Percentiles rank a stretch among this genome's conserved stretches.
phyloP scores from a whole-genome alignment of 2,888 invertebrate genomes.

The Eurois occulta region DNA sequence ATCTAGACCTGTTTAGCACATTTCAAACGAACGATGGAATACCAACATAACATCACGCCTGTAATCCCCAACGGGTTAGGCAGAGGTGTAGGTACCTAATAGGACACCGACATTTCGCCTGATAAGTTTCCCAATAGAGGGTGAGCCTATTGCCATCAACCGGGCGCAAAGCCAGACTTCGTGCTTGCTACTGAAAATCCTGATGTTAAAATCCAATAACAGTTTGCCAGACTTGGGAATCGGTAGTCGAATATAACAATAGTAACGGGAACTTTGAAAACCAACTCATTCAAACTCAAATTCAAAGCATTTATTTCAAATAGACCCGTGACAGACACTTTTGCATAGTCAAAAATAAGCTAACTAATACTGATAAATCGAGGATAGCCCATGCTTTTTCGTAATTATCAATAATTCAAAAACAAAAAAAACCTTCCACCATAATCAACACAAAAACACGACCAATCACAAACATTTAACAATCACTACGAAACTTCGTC shows the following conservation, averaged over 20 bases:
- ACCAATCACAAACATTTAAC: slow-evolving; percentile 48
- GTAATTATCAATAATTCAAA: too few relatives aligned
- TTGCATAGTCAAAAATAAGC: too few relatives aligned
- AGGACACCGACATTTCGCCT: not conserved
- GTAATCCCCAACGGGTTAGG: not conserved
- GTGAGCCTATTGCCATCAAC: not conserved
- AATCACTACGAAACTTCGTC: slow-evolving; percentile 29
- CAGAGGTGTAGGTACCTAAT: not conserved
- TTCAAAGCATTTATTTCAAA: too few relatives aligned
- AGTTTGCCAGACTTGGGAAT: not conserved
- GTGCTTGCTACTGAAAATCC: not conserved
- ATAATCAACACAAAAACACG: not conserved
- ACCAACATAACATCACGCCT: not conserved
- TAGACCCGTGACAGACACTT: too few relatives aligned
- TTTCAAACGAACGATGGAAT: not conserved
- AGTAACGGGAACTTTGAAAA: not conserved
- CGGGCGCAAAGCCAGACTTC: not conserved
- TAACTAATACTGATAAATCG: not conserved
- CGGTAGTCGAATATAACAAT: not conserved
- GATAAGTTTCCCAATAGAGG: not conserved
- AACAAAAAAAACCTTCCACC: not conserved
- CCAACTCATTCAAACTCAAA: too few relatives aligned
- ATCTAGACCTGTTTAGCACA: not conserved
- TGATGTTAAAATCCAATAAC: not conserved
- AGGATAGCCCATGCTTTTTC: not conserved